Conservation (phyloP, 2,888 invertebrate species). For the Spodoptera exigua region DNA sequence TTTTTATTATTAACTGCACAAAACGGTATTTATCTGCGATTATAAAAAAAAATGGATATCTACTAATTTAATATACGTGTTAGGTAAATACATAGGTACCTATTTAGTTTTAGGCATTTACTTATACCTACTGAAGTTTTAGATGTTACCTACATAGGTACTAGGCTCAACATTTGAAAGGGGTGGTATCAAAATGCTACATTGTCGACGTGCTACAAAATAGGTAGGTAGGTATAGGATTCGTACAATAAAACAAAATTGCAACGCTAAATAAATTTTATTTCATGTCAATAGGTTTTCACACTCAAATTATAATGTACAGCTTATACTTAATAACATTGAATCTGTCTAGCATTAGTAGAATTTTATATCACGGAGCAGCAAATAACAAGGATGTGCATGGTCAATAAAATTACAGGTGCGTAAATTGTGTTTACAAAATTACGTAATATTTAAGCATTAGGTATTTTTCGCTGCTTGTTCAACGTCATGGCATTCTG, state of each 20-base stretch:
- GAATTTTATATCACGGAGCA: conserved; percentile 72
- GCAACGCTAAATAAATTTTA: conserved; percentile 84
- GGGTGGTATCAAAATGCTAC: too few species aligned
- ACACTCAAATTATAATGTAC: conserved; percentile 79
- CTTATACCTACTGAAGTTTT: too few species aligned
- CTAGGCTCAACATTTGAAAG: too few species aligned
- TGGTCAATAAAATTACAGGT: conserved; percentile 51
- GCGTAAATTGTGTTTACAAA: conserved; percentile 41
- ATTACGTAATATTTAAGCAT: conserved; percentile 16
- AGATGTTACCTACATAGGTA: too few species aligned
- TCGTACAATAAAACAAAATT: conserved; percentile 67
- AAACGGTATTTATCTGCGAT: too few species aligned
- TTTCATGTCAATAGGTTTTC: conserved; percentile 82
- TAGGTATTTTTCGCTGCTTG: conserved; percentile 3
- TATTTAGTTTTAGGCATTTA: too few species aligned
- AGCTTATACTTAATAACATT: conserved; percentile 68
- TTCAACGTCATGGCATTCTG: conserved; percentile 45
- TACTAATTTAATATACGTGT: too few species aligned
- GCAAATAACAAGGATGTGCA: conserved; percentile 68
- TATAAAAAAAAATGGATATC: too few species aligned
- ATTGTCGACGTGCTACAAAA: too few species aligned
- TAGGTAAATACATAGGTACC: too few species aligned
- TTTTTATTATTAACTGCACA: too few species aligned
- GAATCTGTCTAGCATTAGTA: conserved; percentile 73
- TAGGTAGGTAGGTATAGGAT: too few species aligned